Percentiles rank a stretch among this genome's conserved stretches.
Conservation (phyloP, 1,140 invertebrate species). For the Lordiphosa collinella region DNA sequence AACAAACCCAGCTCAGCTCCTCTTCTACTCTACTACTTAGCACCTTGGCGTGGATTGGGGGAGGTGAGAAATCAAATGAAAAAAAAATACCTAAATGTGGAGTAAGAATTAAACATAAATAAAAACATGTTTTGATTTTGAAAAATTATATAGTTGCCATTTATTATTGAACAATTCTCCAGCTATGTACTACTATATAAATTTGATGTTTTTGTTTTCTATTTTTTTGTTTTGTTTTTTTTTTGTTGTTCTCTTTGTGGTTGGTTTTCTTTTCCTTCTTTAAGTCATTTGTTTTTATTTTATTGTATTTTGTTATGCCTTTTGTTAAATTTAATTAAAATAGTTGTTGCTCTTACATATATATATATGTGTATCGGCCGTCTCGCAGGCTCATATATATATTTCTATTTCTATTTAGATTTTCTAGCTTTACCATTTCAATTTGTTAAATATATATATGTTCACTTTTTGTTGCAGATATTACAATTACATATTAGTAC, state of each 20-base stretch:
- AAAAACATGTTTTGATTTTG: conserved; percentile 35
- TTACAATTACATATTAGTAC: conserved; percentile 67
- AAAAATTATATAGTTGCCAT: conserved; percentile 47
- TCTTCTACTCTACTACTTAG: conserved; percentile 49
- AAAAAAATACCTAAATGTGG: neutral
- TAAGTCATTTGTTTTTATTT: conserved; percentile 30
- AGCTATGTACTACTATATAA: conserved; percentile 29
- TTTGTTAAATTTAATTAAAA: conserved; percentile 63
- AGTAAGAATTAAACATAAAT: conserved; percentile 4
- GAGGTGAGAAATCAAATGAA: conserved; percentile 2
- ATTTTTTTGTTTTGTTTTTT: conserved; percentile 24
- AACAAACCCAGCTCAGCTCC: conserved; percentile 5
- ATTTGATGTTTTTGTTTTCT: conserved; percentile 32
- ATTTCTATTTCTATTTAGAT: conserved; percentile 68
- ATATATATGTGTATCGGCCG: conserved; percentile 1
- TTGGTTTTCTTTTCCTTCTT: conserved; percentile 4
- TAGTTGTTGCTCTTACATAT: conserved; percentile 59
- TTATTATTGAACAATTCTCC: conserved; percentile 44
- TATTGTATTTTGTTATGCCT: conserved; percentile 65
- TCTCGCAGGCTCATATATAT: conserved; percentile 42
- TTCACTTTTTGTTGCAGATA: conserved; percentile 42
- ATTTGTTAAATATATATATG: conserved; percentile 58
- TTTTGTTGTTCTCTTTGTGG: conserved; percentile 13
- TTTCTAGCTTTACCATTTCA: conserved; percentile 68
- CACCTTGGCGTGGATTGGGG: conserved; percentile 47